A percentile compares a stretch with the other conserved stretches of the same genome.
Evolutionary conservation across 1,140 invertebrate species (phyloP).

Genomic region (Coptotermes formosanus): DNA sequence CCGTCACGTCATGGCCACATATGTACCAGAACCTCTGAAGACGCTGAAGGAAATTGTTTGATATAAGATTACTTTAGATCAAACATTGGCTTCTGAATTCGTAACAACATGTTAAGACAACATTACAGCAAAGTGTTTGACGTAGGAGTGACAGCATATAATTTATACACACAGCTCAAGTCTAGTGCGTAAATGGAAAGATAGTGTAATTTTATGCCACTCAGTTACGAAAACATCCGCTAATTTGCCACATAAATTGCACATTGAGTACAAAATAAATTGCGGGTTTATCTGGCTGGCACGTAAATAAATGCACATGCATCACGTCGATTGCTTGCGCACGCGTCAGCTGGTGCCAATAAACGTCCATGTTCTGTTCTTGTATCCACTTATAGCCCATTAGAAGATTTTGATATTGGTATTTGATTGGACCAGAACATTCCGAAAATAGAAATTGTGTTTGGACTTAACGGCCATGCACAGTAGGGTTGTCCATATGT

Average conservation of each 20-base stretch:
- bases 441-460: neutral
- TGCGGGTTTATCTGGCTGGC: neutral
- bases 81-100: no score
- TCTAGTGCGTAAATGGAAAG: no score
- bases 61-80: no score
- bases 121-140: no score
- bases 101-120: no score
- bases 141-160: no score
- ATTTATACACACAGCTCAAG: no score
- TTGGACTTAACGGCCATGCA: neutral
- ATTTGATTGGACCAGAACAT: slow-evolving; percentile 12
- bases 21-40: no score
- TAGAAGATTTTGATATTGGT: neutral
- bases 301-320: slow-evolving; percentile 7
- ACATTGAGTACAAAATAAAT: neutral
- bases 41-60: no score
- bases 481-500: neutral
- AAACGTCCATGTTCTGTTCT: neutral
- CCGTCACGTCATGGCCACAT: no score
- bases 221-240: neutral
- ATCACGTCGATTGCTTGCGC: neutral
- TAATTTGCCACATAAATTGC: neutral
- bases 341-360: neutral
- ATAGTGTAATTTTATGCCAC: neutral
- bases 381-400: neutral